Conservation (phyloP, 1,140 invertebrate species). For the Ostrea denselamellosa region DNA sequence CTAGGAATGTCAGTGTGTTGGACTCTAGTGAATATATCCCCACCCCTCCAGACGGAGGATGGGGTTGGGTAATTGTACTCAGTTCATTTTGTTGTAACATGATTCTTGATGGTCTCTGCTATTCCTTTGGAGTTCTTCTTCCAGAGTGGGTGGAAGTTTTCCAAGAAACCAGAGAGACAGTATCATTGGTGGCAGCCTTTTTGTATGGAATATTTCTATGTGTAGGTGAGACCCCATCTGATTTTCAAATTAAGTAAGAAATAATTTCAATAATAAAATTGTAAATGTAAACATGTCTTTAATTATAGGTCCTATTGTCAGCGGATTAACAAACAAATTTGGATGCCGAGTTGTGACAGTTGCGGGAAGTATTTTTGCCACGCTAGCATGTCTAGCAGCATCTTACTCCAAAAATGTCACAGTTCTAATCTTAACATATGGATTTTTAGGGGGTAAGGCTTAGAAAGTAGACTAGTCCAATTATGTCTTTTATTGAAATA, state of each 20-base stretch:
- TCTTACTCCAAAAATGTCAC: conserved; percentile 88
- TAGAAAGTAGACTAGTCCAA: conserved; percentile 41
- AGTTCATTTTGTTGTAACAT: conserved; percentile 93
- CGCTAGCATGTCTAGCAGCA: conserved; percentile 86
- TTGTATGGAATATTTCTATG: conserved; percentile 74
- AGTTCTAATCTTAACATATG: conserved; percentile 96
- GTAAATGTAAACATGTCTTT: not conserved
- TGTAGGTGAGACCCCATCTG: conserved; percentile 63
- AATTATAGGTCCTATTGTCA: conserved; percentile 89
- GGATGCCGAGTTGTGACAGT: conserved; percentile 93
- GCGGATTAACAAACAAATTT: conserved; percentile 93
- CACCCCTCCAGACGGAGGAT: conserved; percentile 89
- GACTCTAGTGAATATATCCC: conserved; percentile 66
- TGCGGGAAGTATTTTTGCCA: conserved; percentile 88
- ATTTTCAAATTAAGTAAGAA: not conserved
- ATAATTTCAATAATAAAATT: not conserved
- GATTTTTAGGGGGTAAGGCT: conserved; percentile 91
- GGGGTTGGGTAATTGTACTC: conserved; percentile 87
- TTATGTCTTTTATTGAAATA: not conserved
- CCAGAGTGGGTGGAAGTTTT: conserved; percentile 92
- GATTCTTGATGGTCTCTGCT: conserved; percentile 95
- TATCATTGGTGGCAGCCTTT: conserved; percentile 89
- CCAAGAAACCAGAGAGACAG: conserved; percentile 88
- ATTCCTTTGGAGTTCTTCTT: conserved; percentile 94
- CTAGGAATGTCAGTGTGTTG: conserved; percentile 55